Evolutionary conservation across 2,797 vertebrate species (phyloP), one percentile per base, ranked within the genome.

Genomic region (Cichlasoma orientale): DNA sequence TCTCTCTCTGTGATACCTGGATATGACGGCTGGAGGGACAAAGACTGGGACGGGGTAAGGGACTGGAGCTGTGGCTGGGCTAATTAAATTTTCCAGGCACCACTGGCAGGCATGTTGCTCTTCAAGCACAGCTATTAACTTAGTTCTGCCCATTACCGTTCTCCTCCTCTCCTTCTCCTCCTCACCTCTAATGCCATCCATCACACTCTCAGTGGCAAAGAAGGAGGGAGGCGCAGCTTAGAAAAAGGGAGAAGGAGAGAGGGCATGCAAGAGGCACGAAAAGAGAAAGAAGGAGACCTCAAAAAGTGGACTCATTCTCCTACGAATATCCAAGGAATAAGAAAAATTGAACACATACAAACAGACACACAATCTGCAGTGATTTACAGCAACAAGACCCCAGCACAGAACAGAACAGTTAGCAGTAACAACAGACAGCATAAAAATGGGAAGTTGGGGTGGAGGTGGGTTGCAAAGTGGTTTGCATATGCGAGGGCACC

Each of bases 71-170:
- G 74, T 75, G 68, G 77, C 77, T 74, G 75, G 80, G 83, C 87
- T 95, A 93, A 96, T 95, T 94, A 57, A 85, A 95, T 96, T 95
- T 94, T 89, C 89, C 85, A 89, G 87, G 90, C 82, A 87, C 77
- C 70, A 77, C 90, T 90, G 81, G 86, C 86, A 89, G 94, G 90
- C 92, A 94, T 90, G 93, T 86, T 92, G 91, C 90, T 92, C 92
- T 77, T 91, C 90, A 86, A 89, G 92, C 89, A 85, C 86, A 79
- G 85, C 90, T 90, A 93, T 93, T 95, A 90, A 93, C 93, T 95
- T 93, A 93, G 90, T 86, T 89, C 88, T 87, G 88, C 86, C 90
- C 80, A 94, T 94, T 93, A 94, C 85, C 2, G 61, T 77, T 86
- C 80, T 74, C 84, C 88, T 88, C 75, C 78, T 79, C 80, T 55